Conservation (phyloP, 2,797 vertebrate genomes). For the Acanthiza pusilla region DNA sequence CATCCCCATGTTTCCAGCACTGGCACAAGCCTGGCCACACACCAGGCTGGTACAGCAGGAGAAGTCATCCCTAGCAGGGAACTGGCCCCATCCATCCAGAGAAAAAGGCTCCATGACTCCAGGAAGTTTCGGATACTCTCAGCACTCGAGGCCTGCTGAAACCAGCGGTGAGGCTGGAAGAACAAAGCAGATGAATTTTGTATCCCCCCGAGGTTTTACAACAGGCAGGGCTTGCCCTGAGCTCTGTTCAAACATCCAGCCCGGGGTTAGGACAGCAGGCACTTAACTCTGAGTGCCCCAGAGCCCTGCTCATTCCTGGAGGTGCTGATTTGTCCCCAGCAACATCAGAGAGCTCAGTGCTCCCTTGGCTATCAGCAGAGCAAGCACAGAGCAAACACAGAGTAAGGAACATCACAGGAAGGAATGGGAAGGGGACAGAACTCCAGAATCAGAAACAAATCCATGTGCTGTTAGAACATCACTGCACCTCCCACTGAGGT, state of each 20-base stretch:
- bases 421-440: not conserved
- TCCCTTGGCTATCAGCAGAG: not conserved
- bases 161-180: not conserved
- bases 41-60: not conserved
- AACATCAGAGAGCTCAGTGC: not conserved
- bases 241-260: slow-evolving; percentile 38
- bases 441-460: not conserved
- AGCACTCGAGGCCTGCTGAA: not conserved
- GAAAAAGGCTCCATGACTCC: not conserved
- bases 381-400: not conserved
- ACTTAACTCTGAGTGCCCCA: not conserved
- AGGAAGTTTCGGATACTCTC: not conserved
- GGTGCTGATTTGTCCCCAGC: not conserved
- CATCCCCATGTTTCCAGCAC: not conserved
- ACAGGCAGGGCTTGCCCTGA: not conserved
- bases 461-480: fast-evolving
- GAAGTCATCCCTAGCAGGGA: not conserved
- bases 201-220: not conserved
- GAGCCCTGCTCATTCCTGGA: slow-evolving; percentile 25
- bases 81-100: not conserved
- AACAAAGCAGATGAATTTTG: not conserved
- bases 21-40: no score
- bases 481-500: not conserved
- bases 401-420: fast-evolving
- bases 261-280: not conserved